Percentiles rank a stretch among this genome's conserved stretches.
Conservation (phyloP, 1,140 invertebrate species). For the Spodoptera litura region DNA sequence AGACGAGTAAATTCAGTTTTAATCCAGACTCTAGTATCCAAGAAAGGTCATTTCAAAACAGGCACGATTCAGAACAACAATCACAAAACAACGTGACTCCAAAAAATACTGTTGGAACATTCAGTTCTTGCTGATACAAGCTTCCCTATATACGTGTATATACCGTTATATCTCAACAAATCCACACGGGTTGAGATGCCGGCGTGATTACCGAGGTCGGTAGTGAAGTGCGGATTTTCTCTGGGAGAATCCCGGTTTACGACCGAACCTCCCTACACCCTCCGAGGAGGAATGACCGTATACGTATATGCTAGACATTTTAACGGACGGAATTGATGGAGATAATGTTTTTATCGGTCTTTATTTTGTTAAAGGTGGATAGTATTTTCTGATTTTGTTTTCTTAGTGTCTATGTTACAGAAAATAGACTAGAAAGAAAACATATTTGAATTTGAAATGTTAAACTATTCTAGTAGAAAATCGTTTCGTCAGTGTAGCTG, state of each 20-base stretch:
- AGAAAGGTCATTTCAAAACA: conserved; percentile 3
- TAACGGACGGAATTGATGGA: conserved; percentile 45
- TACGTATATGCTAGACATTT: conserved; percentile 52
- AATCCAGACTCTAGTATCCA: neutral
- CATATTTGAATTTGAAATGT: too few species aligned
- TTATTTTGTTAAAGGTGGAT: conserved; percentile 17
- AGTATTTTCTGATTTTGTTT: conserved; percentile 5
- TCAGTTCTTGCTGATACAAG: conserved; percentile 16
- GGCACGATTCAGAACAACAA: conserved; percentile 13
- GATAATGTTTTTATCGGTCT: conserved; percentile 43
- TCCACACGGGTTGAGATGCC: conserved; percentile 66
- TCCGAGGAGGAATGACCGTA: conserved; percentile 58
- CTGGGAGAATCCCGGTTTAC: conserved; percentile 77
- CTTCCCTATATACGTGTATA: conserved; percentile 16
- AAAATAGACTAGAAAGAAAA: neutral
- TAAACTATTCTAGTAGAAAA: too few species aligned
- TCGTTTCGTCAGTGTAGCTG: too few species aligned
- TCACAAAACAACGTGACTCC: conserved; percentile 21
- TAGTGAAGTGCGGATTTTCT: conserved; percentile 80
- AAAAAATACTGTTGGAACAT: conserved; percentile 28
- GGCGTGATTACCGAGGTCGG: conserved; percentile 77
- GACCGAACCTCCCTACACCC: conserved; percentile 57
- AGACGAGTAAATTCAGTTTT: neutral
- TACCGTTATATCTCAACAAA: conserved; percentile 68
- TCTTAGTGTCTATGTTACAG: neutral